phyloP scores from a whole-genome alignment of 2,888 invertebrate genomes.

The Rhagonycha lutea region DNA sequence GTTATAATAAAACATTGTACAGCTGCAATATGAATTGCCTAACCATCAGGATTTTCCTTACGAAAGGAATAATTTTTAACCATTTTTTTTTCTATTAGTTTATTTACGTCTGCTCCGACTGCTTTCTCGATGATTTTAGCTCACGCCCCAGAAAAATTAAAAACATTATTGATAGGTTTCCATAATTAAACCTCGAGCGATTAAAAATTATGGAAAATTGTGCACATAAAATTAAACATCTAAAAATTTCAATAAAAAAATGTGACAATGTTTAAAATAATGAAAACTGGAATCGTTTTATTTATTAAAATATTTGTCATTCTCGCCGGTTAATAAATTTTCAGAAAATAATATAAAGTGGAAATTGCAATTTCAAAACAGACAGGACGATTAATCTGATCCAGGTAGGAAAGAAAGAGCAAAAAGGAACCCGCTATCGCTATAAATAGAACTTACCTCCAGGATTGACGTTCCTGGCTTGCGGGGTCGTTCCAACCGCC shows the following conservation, averaged over 20 bases:
- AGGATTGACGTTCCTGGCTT: constrained; percentile 72
- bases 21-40: neutral
- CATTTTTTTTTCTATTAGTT: neutral
- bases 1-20: neutral
- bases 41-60: neutral
- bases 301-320: neutral
- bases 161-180: neutral
- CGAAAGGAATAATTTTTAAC: neutral
- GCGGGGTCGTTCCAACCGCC: constrained; percentile 71
- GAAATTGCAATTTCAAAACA: neutral
- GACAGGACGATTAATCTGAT: neutral
- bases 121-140: too few species aligned
- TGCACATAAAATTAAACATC: too few species aligned
- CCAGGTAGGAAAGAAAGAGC: neutral
- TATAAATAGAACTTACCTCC: constrained; percentile 63
- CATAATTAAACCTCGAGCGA: neutral
- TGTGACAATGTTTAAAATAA: too few species aligned
- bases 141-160: too few species aligned
- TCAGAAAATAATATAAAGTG: neutral
- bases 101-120: too few species aligned
- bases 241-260: too few species aligned
- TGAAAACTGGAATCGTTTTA: neutral
- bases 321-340: neutral
- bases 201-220: too few species aligned
- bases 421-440: neutral